A percentile compares a stretch with the other conserved stretches of the same genome.
Conservation (phyloP, 2,888 invertebrate genomes). For the Bruchidius siliquastri region DNA sequence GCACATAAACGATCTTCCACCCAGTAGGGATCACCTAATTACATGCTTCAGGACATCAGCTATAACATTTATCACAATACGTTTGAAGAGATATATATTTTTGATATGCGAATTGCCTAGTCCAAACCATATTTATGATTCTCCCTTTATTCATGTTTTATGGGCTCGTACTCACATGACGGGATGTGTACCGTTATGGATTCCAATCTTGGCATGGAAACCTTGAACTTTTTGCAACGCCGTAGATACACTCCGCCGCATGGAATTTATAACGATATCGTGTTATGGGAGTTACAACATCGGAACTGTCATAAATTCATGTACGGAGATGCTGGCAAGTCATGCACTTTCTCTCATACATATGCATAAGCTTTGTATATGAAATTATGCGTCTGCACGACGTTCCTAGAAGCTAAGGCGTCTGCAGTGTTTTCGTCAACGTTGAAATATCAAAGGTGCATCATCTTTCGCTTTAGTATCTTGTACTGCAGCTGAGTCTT, state of each 20-base stretch:
- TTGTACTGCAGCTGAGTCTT: no score
- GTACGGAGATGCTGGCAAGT: not conserved
- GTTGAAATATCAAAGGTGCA: no score
- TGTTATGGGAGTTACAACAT: not conserved
- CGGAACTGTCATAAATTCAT: not conserved
- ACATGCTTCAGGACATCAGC: no score
- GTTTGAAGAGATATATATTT: no score
- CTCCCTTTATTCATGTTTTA: not conserved
- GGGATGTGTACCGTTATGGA: not conserved
- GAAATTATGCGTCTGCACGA: not conserved
- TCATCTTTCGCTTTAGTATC: no score
- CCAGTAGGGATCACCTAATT: no score
- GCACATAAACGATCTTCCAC: no score
- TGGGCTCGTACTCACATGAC: not conserved
- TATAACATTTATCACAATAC: no score
- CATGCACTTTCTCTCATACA: not conserved
- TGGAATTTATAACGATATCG: not conserved
- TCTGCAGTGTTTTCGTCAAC: no score
- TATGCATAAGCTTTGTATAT: not conserved
- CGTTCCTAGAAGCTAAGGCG: no score
- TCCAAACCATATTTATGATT: not conserved
- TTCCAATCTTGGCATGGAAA: not conserved
- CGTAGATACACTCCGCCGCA: not conserved
- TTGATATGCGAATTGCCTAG: not conserved
- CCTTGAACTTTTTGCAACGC: not conserved